Evolutionary conservation across 2,797 vertebrate genomes (phyloP), one percentile per base, ranked within the genome.

Genomic region (Triplophysa yarkandensis): DNA sequence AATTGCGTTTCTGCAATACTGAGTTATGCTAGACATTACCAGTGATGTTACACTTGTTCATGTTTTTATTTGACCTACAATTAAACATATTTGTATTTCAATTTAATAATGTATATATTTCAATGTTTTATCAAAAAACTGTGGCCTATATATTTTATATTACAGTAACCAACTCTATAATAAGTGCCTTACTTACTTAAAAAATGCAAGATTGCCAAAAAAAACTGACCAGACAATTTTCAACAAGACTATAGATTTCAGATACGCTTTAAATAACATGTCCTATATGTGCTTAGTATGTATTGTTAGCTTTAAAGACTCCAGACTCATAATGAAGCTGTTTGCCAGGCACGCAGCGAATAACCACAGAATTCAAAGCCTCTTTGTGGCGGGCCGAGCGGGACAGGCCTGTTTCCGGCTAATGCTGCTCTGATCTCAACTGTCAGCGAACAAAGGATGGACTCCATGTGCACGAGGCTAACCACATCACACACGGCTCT

Each of bases 401-500:
- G 66, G 83, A 69, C 71, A 74, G 43, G 34, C 32, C 50, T 46
- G 32, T 87, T 86, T 87, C 86, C 83, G 61, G 78, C 50, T 80
- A 84, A 82, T 67, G 44, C 68, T 55, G 2, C 82, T 81, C 60
- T 73, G 21, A 76, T 52, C 74, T 77, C 68, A 66, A 81, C 77
- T 76, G 69, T 69, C 36, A 77, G 74, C 32, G 60, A 80, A 82
- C 81, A 74, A 77, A 85, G 52, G 68, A 79, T 79, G 70, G 75
- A 27, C 77, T 75, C 70, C 82, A 74, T 81, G 82, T 87, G 87
- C 86, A 80, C 36, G 54, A 66, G 60, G 39, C 86, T 85, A 70
- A 86, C 89, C 86, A 88, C 83, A 88, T 78, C 73, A 74, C 74
- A 73, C 77, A 69, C 72, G 46, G 13, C 74, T 77, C 73, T 2